Evolutionary conservation across 2,113 vertebrate genomes (phyloP), one percentile per base, ranked within the genome.

Genomic region (Maccullochella peelii): DNA sequence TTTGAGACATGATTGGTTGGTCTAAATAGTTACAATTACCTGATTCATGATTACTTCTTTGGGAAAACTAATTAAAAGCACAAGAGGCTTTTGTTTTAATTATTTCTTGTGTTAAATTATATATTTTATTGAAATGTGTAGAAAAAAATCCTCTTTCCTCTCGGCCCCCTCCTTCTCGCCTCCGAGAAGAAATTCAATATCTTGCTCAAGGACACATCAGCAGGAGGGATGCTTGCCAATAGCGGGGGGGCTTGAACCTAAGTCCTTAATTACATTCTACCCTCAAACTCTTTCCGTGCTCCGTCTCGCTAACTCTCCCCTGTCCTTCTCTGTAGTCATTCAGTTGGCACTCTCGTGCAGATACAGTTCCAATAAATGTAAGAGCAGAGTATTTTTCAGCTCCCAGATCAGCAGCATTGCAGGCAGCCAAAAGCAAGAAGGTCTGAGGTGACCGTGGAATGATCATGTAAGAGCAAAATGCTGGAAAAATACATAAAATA

Each of bases 141-240:
- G 7, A 59, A 15, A 8, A 18, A 47, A 15, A 21, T 16, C 10
- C 7, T 54, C 47, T 47, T 23, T 66, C 59, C 27, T 62, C 50
- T 50, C 0, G n/a, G n/a, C n/a, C n/a, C n/a, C n/a, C n/a, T n/a
- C n/a, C n/a, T n/a, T n/a, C n/a, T n/a, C n/a, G n/a, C n/a, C n/a
- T n/a, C n/a, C n/a, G 3, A 58, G 9, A 63, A 68, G 52, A 70
- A 10, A 52, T 71, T 77, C 76, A 8, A 70, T 77, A 73, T 77
- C 59, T 86, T 88, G 89, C 84, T 88, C 58, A 33, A 89, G 89
- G 84, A 87, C 82, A 80, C 82, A 83, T 65, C 68, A 86, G 30
- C 80, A 84, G 77, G 59, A 25, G 55, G 38, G 65, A 75, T 9
- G 73, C 58, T 80, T 62, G 81, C 82, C 67, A 80, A 73, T 52